Evolutionary conservation across 2,888 invertebrate species (phyloP).

Genomic region (Diabrotica balteata): DNA sequence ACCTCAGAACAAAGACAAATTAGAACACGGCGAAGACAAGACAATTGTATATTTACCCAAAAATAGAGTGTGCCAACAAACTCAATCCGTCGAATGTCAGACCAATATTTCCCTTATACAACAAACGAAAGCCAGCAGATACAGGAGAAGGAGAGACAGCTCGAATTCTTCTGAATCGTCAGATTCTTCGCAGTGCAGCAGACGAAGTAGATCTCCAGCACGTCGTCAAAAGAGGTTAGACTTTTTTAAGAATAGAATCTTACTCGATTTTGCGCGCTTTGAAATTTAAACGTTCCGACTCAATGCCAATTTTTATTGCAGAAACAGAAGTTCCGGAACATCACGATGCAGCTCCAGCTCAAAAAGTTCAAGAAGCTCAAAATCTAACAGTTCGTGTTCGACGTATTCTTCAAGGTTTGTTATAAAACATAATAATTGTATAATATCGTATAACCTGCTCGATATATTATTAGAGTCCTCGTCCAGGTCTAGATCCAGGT

Average conservation of each 20-base stretch:
- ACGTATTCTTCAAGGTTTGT: constrained; percentile 42
- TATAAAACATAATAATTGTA: not conserved
- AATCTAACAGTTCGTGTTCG: constrained; percentile 31
- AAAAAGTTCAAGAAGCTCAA: constrained; percentile 33
- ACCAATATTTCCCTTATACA: constrained; percentile 63
- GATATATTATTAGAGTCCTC: constrained; percentile 18
- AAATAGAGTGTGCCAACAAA: constrained; percentile 63
- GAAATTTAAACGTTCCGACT: not conserved
- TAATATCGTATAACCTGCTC: constrained; percentile 4
- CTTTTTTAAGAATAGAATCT: not conserved
- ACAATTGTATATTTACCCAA: constrained; percentile 72
- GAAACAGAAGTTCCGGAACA: constrained; percentile 24
- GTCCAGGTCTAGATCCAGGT: constrained; percentile 37
- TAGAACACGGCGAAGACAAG: constrained; percentile 74
- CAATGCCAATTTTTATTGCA: constrained; percentile 13
- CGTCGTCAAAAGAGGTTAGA: constrained; percentile 32
- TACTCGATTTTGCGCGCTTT: constrained; percentile 1
- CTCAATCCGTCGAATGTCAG: constrained; percentile 62
- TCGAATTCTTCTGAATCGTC: constrained; percentile 35
- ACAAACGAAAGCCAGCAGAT: constrained; percentile 50
- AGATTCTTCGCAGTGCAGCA: constrained; percentile 28
- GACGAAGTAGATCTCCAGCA: constrained; percentile 19
- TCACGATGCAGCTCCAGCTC: constrained; percentile 37
- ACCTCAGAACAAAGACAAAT: constrained; percentile 54
- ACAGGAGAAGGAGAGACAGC: constrained; percentile 53